These are phyloP conservation scores for Chloroceryle amazona DNA, from an alignment of 2,797 vertebrate species.

Conservation along the genomic window DNA sequence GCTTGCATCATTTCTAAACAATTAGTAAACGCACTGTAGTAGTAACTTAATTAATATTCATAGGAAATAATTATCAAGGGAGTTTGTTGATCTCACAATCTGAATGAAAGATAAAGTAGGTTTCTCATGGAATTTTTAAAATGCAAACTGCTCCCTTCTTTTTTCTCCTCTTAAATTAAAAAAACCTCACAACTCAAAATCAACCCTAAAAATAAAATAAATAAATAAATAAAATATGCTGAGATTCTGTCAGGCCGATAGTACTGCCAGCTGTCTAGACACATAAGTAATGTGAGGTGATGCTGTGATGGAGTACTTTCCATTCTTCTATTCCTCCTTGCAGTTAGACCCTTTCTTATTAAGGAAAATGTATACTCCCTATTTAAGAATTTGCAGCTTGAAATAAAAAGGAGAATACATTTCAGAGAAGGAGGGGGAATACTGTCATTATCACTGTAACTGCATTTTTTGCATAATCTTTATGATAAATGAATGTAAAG, in stretches of 20 bases:
- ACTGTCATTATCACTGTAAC: constrained; percentile 40
- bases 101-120: constrained; percentile 73
- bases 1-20: constrained; percentile 70
- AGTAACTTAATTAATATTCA: constrained; percentile 80
- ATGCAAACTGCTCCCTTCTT: background rate
- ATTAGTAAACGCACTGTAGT: constrained; percentile 64
- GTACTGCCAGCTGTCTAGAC: constrained; percentile 11
- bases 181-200: background rate
- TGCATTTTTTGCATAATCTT: constrained; percentile 54
- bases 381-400: background rate
- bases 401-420: constrained; percentile 58
- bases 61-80: constrained; percentile 77
- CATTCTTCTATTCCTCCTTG: background rate
- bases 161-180: constrained; percentile 12
- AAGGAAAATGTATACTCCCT: background rate
- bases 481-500: constrained; percentile 68
- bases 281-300: constrained; percentile 30
- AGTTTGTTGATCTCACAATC: constrained; percentile 72
- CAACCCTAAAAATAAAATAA: background rate
- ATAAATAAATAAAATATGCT: background rate
- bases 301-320: background rate
- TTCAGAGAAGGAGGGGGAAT: constrained; percentile 56
- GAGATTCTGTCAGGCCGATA: background rate
- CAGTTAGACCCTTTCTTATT: background rate
- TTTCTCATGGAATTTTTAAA: constrained; percentile 61